Base-by-base conservation (phyloP, 2,888 invertebrate genomes). In the Drosophila atripex region DNA sequence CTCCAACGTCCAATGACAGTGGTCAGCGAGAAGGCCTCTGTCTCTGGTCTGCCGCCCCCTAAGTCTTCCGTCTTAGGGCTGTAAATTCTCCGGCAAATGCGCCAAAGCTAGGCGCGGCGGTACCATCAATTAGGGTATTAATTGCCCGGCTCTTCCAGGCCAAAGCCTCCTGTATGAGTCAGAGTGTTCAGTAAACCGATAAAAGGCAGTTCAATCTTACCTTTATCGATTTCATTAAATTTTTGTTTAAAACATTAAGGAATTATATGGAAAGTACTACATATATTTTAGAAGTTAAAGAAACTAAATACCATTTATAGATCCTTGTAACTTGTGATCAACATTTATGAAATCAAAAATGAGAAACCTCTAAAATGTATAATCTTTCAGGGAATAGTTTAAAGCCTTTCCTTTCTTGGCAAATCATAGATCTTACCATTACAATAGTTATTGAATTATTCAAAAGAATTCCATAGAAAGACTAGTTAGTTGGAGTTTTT, bases 61-160 rank as follows among this genome's bases (percentile, higher is more conserved):
- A 82, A 87, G 88, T 72, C 83, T 77, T 71, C 53, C 18, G 86
- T 65, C 83, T 79, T 83, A 83, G 66, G 64, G 53, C 54, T 75
- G 71, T 82, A 86, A 80, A 77, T 88, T 61, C 68, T 52, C 47
- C 12, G 49, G 54, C 43, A 65, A 64, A 75, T 61, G 75, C 28
- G 39, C 60, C 46, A 69, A 88, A 86, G 88, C 88, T 59, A 58
- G 71, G 45, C 69, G 65, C 69, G 79, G 70, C 78, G 78, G 73
- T 77, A 49, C 76, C 83, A 82, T 85, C 87, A 73, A 84, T 69
- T 71, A 64, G 60, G 85, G 85, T 78, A 80, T 80, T 86, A 80
- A 64, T 72, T 78, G 71, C 66, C 49, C 50, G 66, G 68, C 73
- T 75, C 28, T 30, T 14, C 38, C 21, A 12, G 23, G 25, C 14